phyloP scores from a whole-genome alignment of 2,888 invertebrate genomes.

The Drosophila cognata region DNA sequence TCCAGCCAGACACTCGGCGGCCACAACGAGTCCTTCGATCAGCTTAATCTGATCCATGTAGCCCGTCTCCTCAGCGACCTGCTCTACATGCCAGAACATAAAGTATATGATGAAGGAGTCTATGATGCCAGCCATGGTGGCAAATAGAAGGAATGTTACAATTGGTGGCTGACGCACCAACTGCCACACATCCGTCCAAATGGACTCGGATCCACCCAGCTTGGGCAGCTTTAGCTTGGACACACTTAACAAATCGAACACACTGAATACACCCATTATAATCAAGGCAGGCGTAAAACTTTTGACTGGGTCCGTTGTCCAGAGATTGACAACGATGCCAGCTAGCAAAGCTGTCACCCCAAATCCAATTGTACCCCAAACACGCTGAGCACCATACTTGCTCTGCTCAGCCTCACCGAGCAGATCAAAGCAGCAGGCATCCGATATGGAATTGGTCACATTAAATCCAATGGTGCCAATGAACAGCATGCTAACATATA shows the following conservation, averaged over 20 bases:
- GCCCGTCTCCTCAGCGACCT: slow-evolving; percentile 88
- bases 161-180: slow-evolving; percentile 89
- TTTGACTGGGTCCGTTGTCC: slow-evolving; percentile 87
- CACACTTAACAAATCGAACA: slow-evolving; percentile 89
- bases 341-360: slow-evolving; percentile 90
- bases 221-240: slow-evolving; percentile 88
- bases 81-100: slow-evolving; percentile 93
- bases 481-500: slow-evolving; percentile 90
- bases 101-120: slow-evolving; percentile 93
- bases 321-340: slow-evolving; percentile 89
- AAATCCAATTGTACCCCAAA: slow-evolving; percentile 94
- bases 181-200: slow-evolving; percentile 88
- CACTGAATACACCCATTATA: slow-evolving; percentile 88
- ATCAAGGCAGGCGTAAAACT: slow-evolving; percentile 90
- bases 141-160: slow-evolving; percentile 89
- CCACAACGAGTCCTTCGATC: slow-evolving; percentile 92
- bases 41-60: slow-evolving; percentile 89
- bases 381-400: slow-evolving; percentile 91
- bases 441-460: slow-evolving; percentile 94
- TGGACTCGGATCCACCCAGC: slow-evolving; percentile 88
- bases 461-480: slow-evolving; percentile 92
- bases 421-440: slow-evolving; percentile 95
- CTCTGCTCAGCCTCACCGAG: slow-evolving; percentile 89
- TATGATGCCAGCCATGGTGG: slow-evolving; percentile 90
- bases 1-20: slow-evolving; percentile 91